Evolutionary conservation across 1,140 invertebrate genomes (phyloP), one percentile per base, ranked within the genome.

Genomic region (Leptinotarsa undecemlineata): DNA sequence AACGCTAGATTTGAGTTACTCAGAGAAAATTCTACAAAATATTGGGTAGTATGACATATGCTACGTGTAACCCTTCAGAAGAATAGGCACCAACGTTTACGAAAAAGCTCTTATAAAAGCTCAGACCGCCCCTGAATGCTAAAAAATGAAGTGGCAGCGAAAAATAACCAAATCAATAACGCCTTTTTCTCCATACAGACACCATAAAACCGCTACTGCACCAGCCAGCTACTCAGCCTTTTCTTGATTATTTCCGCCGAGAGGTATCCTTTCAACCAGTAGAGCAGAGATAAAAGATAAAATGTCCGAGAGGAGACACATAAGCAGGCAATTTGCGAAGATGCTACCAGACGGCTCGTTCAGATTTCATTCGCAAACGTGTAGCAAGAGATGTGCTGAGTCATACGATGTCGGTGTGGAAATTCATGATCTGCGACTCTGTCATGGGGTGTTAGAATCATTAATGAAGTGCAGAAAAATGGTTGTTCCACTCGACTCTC

Each of bases 251-350:
- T n/a, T 57, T 57, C 51, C 51, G 15, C 51, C 51, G n/a, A 57
- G 17, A 57, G 51, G 17, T 57, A n/a, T 57, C 51, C 15, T n/a
- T 8, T 11, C 4, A 19, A 57, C 51, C 51, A 19, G 51, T 14
- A 57, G 51, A 57, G 51, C n/a, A 19, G 51, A 57, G 51, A 57
- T 57, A 57, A 57, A 57, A 57, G 51, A 57, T 57, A 57, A 57
- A 57, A 15, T 17, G 51, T 57, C 51, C 51, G 51, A 57, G n/a
- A 57, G 51, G 51, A 57, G 51, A 57, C 51, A 57, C 51, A 57
- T 67, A 67, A 67, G 21, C 64, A 67, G 42, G 64, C 64, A 21
- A 67, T 67, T 67, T 67, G 64, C 42, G 42, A 67, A 67, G 17
- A 23, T 42, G 23, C 17, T 42, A 33, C 64, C 23, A 17, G 64